These are phyloP conservation scores for Pseudopleuronectes americanus DNA, from an alignment of 2,797 vertebrate species.

Conservation along the genomic window DNA sequence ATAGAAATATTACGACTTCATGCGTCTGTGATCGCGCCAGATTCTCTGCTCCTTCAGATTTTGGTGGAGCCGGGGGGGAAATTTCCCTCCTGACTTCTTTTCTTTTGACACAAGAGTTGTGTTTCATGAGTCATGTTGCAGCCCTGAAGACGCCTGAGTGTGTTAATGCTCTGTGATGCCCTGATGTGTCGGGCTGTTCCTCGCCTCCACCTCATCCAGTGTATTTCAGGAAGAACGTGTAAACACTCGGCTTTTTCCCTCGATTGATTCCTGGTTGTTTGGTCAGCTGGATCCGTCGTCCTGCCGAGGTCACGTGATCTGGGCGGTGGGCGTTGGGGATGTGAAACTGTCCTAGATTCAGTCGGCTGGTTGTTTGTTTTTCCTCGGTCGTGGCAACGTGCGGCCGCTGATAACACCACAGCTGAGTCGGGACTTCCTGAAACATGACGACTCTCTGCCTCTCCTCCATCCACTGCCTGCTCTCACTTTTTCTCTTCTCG, in stretches of 20 bases:
- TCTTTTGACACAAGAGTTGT: too few relatives aligned
- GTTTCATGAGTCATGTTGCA: too few relatives aligned
- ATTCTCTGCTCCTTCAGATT: too few relatives aligned
- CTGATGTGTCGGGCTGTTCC: background rate
- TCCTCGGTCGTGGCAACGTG: conserved; percentile 3
- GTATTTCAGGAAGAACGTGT: background rate
- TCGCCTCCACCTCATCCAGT: background rate
- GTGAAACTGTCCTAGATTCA: conserved; percentile 33
- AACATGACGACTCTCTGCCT: background rate
- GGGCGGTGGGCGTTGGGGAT: background rate
- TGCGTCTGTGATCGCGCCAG: too few relatives aligned
- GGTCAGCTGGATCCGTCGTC: conserved; percentile 10
- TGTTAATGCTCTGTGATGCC: too few relatives aligned
- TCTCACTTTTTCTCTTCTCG: background rate
- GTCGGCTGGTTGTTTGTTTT: conserved; percentile 42
- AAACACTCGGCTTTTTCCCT: background rate
- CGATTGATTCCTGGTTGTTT: conserved; percentile 1
- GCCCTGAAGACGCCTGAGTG: too few relatives aligned
- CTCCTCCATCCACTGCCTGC: too few relatives aligned
- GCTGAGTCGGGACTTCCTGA: conserved; percentile 16
- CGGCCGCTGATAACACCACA: conserved; percentile 38
- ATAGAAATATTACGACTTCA: too few relatives aligned
- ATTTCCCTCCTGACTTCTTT: too few relatives aligned
- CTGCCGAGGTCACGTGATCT: background rate
- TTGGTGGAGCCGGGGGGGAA: too few relatives aligned